Evolutionary conservation across 2,113 vertebrate genomes (phyloP), one percentile per base, ranked within the genome.

Genomic region (Anoplopoma fimbria): DNA sequence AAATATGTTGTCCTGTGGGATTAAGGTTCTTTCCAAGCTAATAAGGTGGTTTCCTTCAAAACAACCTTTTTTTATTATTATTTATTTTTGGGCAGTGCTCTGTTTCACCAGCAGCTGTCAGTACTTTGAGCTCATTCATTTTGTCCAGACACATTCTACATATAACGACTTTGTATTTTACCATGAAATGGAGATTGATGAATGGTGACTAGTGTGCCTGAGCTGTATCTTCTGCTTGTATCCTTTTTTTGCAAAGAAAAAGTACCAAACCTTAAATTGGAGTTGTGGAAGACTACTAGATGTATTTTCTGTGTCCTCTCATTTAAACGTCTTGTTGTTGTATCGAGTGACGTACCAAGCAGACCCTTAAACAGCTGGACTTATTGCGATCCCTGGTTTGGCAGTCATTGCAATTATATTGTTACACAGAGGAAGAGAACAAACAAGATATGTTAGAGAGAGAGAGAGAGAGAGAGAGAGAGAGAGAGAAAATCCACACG

Each of bases 321-420:
- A 38, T 60, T 36, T 60, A 67, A 77, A 21, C 27, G 23, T 81
- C 69, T 38, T 72, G 47, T 34, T 33, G 10, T 79, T 88, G 75
- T 68, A 73, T 79, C 17, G 71, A 82, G 63, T 90, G 74, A 87
- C 65, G 74, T 77, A 29, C 27, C 23, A 49, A 77, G 81, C 36
- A 91, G 76, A 36, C 69, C 79, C 88, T 82, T 84, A 81, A 90
- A 90, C 89, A 88, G 87, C 90, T 91, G 90, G 84, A 61, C 80
- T 85, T 70, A 68, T 84, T 75, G 40, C 10, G 5, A 73, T 78
- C 84, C 57, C 79, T 79, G 42, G 73, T 84, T 86, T 90, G 58
- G 72, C 86, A 87, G 87, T 93, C 91, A 92, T 74, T 82, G 70
- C 79, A 83, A 79, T 92, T 89, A 85, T 78, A 82, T 85, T 87